Base-by-base conservation (phyloP, 2,888 invertebrate genomes). In the Calameuta idolon region DNA sequence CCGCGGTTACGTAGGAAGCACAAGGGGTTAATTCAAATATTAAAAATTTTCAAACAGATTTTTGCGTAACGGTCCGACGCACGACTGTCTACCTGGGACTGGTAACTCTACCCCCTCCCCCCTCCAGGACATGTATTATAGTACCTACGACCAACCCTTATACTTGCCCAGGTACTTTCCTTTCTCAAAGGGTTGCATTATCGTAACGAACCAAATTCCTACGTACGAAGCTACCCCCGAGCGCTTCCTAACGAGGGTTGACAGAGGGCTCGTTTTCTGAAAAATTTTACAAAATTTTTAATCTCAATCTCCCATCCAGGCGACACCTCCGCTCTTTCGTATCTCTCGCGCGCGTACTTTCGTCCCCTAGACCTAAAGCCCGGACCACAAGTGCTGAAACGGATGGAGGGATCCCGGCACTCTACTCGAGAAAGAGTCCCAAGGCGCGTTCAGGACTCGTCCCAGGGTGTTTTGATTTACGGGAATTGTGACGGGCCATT, bases 21-120 rank as follows among this genome's bases (percentile, higher is more conserved):
- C 77, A 86, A 88, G 88, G 90, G 90, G 84, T 91, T 91, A 90
- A 91, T 91, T 91, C 91, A 90, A 90, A 91, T 91, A 91, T 91
- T 90, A 88, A 89, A 90, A 90, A 90, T 89, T 89, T 89, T 85
- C 86, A 86, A 81, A 76, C 83, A 82, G 85, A 89, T 87, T 89
- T 91, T 90, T 90, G 89, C 90, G 88, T 86, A 90, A 91, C 90
- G 89, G 87, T 81, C 79, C 80, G 76, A 77, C 75, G 78, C 79
- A 75, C 9, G 69, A 34, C 30, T 77, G 34, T 83, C 82, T 89
- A 87, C 89, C 88, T 88, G 87, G 84, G 76, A 85, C 84, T 85
- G 85, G 87, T 87, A 88, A 88, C 86, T 86, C 85, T 88, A 88
- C 23, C 55, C 55, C 55, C 55, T 23, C n/a, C n/a, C n/a, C n/a